Percentiles rank a stretch among this genome's conserved stretches.
These are phyloP conservation scores for Brachirus orientalis DNA, from an alignment of 2,113 vertebrate genomes.

Conservation along the genomic window DNA sequence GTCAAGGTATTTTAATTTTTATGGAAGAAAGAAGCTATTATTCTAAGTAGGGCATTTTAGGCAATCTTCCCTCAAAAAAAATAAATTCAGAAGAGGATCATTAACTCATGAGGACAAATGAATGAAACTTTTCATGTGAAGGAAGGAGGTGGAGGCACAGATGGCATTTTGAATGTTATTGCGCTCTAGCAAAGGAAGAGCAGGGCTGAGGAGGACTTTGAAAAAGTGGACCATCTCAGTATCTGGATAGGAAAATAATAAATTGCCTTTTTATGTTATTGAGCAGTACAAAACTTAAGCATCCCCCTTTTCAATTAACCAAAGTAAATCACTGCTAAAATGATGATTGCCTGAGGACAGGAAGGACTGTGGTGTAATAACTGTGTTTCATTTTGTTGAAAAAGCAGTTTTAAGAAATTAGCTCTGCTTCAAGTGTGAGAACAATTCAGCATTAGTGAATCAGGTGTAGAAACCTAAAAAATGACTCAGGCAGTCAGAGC, in stretches of 20 bases:
- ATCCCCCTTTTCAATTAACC: constrained; percentile 29
- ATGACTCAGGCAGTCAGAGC: constrained; percentile 61
- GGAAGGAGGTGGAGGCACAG: constrained; percentile 35
- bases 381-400: constrained; percentile 33
- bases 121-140: constrained; percentile 25
- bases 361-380: constrained; percentile 17
- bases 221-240: constrained; percentile 19
- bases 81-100: not conserved
- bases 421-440: constrained; percentile 36
- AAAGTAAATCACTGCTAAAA: constrained; percentile 31
- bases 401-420: constrained; percentile 44
- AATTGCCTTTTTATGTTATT: constrained; percentile 21
- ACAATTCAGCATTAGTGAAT: constrained; percentile 59
- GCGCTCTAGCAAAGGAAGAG: constrained; percentile 30
- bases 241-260: constrained; percentile 2
- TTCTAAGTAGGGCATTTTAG: not conserved
- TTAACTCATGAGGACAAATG: constrained; percentile 22
- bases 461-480: constrained; percentile 55
- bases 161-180: constrained; percentile 42
- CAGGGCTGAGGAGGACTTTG: not conserved
- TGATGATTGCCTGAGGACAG: constrained; percentile 18
- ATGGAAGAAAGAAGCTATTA: not conserved
- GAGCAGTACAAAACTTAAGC: constrained; percentile 18
- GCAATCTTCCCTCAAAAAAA: too few relatives aligned
- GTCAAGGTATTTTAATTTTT: not conserved